phyloP scores from a whole-genome alignment of 2,888 invertebrate genomes.

The Drosophila koepferae region DNA sequence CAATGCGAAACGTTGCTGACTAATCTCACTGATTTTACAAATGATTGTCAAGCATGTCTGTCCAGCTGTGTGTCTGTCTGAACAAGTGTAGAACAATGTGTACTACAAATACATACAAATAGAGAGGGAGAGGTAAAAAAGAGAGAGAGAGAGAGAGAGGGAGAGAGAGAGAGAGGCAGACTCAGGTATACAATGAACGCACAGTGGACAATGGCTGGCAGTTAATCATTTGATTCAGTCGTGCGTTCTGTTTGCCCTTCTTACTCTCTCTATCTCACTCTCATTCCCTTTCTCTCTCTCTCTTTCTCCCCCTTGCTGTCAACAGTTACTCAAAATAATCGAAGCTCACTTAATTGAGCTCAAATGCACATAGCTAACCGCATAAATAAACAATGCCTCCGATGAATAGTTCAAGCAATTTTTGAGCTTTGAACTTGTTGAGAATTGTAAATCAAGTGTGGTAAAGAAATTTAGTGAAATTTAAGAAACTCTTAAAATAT shows the following conservation, averaged over 20 bases:
- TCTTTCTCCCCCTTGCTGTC: not conserved
- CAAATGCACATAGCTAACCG: slow-evolving; percentile 5
- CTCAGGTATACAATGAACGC: slow-evolving; percentile 6
- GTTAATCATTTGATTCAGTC: slow-evolving; percentile 45
- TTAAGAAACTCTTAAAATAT: not conserved
- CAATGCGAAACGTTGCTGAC: slow-evolving; percentile 36
- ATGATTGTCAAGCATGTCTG: slow-evolving; percentile 56
- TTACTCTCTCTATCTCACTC: not conserved
- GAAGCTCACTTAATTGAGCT: slow-evolving; percentile 8
- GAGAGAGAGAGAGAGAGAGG: not conserved
- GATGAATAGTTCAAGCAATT: not conserved
- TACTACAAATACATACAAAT: slow-evolving; percentile 1
- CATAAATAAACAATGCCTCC: not conserved
- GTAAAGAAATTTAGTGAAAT: not conserved
- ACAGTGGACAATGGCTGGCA: slow-evolving; percentile 17
- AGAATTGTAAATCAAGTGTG: not conserved
- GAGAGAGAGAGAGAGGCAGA: not conserved
- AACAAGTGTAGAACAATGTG: slow-evolving; percentile 16
- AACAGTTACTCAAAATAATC: slow-evolving; percentile 24
- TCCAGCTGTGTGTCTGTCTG: slow-evolving; percentile 1
- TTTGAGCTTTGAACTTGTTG: not conserved
- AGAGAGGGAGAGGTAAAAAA: not conserved
- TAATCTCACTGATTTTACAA: slow-evolving; percentile 75
- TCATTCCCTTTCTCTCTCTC: not conserved
- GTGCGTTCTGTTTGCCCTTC: slow-evolving; percentile 23